Conservation (phyloP, 2,113 vertebrate species). For the Daboia siamensis region DNA sequence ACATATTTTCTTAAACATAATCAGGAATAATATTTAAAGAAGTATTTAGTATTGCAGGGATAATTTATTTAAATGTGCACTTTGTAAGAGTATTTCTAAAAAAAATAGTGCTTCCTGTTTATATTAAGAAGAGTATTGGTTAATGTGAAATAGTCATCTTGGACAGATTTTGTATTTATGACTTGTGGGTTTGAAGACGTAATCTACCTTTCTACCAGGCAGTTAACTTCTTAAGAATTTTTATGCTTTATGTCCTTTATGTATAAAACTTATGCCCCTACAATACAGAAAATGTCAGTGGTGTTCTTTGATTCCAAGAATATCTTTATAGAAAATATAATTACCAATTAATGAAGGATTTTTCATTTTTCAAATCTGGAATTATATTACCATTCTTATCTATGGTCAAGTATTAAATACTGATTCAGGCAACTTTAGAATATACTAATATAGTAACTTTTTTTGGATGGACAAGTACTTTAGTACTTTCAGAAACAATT, state of each 20-base stretch:
- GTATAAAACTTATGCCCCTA: not conserved
- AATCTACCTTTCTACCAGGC: not conserved
- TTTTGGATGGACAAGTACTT: not conserved
- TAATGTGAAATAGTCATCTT: conserved; percentile 6
- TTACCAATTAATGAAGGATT: not conserved
- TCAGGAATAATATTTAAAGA: not conserved
- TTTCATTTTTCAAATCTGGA: not conserved
- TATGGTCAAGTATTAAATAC: not conserved
- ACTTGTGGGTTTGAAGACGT: not conserved
- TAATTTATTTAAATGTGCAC: conserved; percentile 6
- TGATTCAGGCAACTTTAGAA: not conserved
- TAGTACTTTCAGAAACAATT: not conserved
- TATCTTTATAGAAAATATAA: not conserved
- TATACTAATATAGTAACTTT: not conserved
- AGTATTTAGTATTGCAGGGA: not conserved
- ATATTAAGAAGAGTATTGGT: conserved; percentile 18
- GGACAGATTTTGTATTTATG: not conserved
- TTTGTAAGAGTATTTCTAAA: conserved; percentile 1
- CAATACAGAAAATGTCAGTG: not conserved
- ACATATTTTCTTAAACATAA: not conserved
- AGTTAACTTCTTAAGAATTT: conserved; percentile 1
- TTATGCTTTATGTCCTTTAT: not conserved
- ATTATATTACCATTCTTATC: not conserved
- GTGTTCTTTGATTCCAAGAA: not conserved
- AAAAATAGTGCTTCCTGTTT: conserved; percentile 25